These are phyloP conservation scores for Anoplophora glabripennis DNA, from an alignment of 1,140 invertebrate species.

Conservation along the genomic window DNA sequence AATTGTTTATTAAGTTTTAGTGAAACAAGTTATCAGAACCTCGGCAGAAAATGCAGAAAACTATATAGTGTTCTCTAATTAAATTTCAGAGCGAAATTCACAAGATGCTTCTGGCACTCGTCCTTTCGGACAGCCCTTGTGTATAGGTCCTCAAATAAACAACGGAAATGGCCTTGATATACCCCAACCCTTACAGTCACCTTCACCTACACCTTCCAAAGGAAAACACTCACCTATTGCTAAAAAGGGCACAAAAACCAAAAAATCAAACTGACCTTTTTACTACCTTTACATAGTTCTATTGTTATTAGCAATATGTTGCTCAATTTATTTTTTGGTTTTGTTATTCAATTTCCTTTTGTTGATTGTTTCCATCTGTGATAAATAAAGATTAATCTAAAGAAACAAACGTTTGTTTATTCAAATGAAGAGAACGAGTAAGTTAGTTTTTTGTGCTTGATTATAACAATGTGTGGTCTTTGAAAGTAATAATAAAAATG, in stretches of 20 bases:
- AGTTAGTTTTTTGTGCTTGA: not conserved
- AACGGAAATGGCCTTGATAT: slow-evolving; percentile 52
- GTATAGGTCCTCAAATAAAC: slow-evolving; percentile 53
- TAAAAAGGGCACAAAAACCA: slow-evolving; percentile 37
- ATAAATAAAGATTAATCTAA: slow-evolving; percentile 30
- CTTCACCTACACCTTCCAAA: slow-evolving; percentile 43
- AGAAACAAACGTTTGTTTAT: not conserved
- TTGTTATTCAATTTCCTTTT: slow-evolving; percentile 19
- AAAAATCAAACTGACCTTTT: slow-evolving; percentile 36
- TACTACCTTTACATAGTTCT: not conserved
- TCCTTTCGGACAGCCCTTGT: slow-evolving; percentile 72
- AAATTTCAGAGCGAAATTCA: slow-evolving; percentile 47
- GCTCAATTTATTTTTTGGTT: slow-evolving; percentile 22
- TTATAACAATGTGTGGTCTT: not conserved
- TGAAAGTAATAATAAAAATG: too few species aligned
- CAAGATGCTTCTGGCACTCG: slow-evolving; percentile 62
- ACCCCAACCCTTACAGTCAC: slow-evolving; percentile 50
- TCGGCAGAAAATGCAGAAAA: not conserved
- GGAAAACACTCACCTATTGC: slow-evolving; percentile 30
- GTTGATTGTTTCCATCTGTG: slow-evolving; percentile 30
- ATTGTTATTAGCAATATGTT: slow-evolving; percentile 2
- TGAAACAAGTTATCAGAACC: not conserved
- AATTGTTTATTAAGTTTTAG: too few species aligned
- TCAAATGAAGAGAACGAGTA: not conserved
- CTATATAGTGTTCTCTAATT: not conserved